Percentiles rank a stretch among this genome's conserved stretches.
These are phyloP conservation scores for Ophion ellenae DNA, from an alignment of 2,888 invertebrate species.

Conservation along the genomic window DNA sequence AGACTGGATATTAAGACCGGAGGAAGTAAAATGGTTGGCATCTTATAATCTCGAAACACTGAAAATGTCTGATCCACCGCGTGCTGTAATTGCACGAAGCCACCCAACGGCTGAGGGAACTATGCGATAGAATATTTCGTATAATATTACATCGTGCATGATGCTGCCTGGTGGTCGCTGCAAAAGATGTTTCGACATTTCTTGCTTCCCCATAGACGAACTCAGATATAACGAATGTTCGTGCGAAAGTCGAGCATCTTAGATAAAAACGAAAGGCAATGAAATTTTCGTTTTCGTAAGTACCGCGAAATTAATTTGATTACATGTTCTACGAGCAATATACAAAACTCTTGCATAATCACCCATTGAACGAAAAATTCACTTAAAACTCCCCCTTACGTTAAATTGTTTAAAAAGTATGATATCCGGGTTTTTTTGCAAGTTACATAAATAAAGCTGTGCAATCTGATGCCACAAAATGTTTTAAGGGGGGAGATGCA, in stretches of 20 bases:
- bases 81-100: conserved; percentile 53
- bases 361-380: too few species aligned
- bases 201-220: conserved; percentile 1
- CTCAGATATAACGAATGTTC: conserved; percentile 6
- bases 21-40: conserved; percentile 44
- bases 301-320: conserved; percentile 8
- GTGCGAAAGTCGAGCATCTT: conserved; percentile 22
- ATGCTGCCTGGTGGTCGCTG: conserved; percentile 6
- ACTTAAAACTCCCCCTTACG: too few species aligned
- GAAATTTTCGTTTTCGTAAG: conserved; percentile 12
- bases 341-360: too few species aligned
- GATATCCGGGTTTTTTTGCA: too few species aligned
- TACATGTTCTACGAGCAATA: background rate
- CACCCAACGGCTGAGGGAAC: conserved; percentile 28
- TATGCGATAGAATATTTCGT: conserved; percentile 57
- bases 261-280: background rate
- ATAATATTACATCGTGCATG: conserved; percentile 41
- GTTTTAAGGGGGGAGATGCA: too few species aligned
- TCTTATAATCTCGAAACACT: conserved; percentile 58
- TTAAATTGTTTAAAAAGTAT: too few species aligned
- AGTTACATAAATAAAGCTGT: too few species aligned
- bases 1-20: conserved; percentile 21
- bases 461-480: too few species aligned
- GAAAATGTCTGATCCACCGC: conserved; percentile 32
- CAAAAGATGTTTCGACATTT: conserved; percentile 23